Base-by-base conservation (phyloP, 2,888 invertebrate genomes). In the Nemotelus pantherinus region DNA sequence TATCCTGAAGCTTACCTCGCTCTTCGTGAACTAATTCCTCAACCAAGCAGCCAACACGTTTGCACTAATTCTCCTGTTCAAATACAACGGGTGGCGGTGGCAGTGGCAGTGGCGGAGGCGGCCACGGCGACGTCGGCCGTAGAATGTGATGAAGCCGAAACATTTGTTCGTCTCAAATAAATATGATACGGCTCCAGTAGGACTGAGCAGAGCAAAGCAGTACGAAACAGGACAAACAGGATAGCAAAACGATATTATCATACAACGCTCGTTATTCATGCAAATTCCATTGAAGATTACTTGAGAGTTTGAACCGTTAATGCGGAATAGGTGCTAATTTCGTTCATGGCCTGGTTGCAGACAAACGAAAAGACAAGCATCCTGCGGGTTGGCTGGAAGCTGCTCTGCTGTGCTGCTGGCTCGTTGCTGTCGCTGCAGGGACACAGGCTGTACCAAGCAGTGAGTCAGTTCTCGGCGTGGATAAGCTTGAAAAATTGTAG, bases 181-280 rank as follows among this genome's bases (percentile, higher is more conserved):
- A 70, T 70, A 60, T 74, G 63, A 74, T 41, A 74, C 48, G 25
- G 5, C 60, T 2, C 25, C 60, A 41, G 25, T 25, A 25, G 25
- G 25, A 63, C 5, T 60, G 25, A 25, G 25, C 25, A 25, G 25
- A 25, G 25, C 25, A 25, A 25, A 25, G 25, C 25, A 25, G 25
- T 25, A 25, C 25, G 25, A 25, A 25, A 25, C 25, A 25, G 25
- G 25, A 25, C 25, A 25, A 25, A 25, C 25, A 25, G 25, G 25
- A 25, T 41, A 7, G 10, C 4, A 47, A 47, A 48, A 63, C 48
- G 50, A 48, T 60, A 74, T 74, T 74, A 74, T 50, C 74, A 74
- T 74, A 74, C 63, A 50, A 60, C 45, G 45, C 74, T 74, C 74
- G 74, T 74, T 74, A 74, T 74, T 74, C 74, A 74, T 74, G 74